These are phyloP conservation scores for Cotesia glomerata DNA, from an alignment of 1,140 invertebrate genomes.

Conservation along the genomic window DNA sequence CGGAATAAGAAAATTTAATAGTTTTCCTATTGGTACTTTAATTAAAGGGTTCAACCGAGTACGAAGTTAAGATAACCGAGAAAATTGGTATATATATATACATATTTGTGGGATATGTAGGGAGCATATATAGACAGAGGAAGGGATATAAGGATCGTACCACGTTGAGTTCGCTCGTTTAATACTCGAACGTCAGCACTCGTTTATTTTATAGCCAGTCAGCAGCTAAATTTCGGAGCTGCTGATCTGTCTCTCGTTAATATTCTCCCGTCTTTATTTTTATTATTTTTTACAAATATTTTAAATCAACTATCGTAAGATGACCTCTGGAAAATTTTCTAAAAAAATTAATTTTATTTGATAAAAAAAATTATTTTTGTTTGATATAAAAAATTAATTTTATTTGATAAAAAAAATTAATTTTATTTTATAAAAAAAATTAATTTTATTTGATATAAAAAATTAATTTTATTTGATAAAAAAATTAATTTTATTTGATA, in stretches of 20 bases:
- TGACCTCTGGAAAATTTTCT: too few relatives aligned
- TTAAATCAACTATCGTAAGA: too few relatives aligned
- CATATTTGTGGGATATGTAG: background rate
- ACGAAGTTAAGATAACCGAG: slow-evolving; percentile 20
- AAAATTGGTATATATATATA: background rate
- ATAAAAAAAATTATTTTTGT: too few relatives aligned
- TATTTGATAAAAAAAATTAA: too few relatives aligned
- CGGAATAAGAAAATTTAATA: slow-evolving; percentile 5
- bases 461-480: too few relatives aligned
- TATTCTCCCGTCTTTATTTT: background rate
- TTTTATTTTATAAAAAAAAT: too few relatives aligned
- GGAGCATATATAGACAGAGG: background rate
- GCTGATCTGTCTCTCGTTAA: slow-evolving; percentile 10
- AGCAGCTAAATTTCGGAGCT: slow-evolving; percentile 6
- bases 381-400: too few relatives aligned
- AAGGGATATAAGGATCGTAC: background rate
- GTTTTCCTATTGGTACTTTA: slow-evolving; percentile 10
- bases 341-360: too few relatives aligned
- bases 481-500: too few relatives aligned
- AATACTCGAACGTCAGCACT: slow-evolving; percentile 13
- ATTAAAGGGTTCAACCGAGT: slow-evolving; percentile 18
- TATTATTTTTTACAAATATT: too few relatives aligned
- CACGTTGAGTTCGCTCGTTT: background rate
- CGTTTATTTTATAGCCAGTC: slow-evolving; percentile 6
- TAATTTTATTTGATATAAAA: too few relatives aligned